Evolutionary conservation across 37 sponge, comb jelly and placozoan species (phyloP), one percentile per base, ranked within the genome.

Genomic region (Ianthella basta): DNA sequence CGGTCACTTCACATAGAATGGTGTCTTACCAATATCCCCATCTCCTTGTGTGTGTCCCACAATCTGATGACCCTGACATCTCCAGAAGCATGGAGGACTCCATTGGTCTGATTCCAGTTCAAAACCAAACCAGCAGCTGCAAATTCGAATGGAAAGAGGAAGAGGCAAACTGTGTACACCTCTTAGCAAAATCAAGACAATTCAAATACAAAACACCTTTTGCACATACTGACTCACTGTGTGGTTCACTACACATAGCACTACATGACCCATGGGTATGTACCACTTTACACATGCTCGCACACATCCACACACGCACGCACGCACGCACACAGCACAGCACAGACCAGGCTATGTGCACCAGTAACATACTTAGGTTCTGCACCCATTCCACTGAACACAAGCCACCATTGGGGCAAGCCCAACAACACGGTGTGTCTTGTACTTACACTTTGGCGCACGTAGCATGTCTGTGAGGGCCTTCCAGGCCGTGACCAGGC

Each of bases 31-130:
- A 88, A 91, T 4, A 88, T 85, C 25, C 86, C 88, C 84, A 93
- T 60, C 84, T 97, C 98, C 70, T 92, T 92, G 80, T 91, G 91
- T 16, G 91, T 89, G 88, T 97, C 98, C 98, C 98, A 97, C 44
- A 97, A 64, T n/a, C 91, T 72, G 33, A 97, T 89, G 82, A 83
- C 80, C 0, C 83, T 65, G 56, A 92, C 95, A 79, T 97, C 91
- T 16, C 96, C 98, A 19, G 92, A 88, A 14, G 94, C 89, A 72
- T 94, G 95, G 63, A 97, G 82, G 0, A 91, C 85, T 35, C 98
- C 91, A 15, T 94, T 89, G 6, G 67, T 24, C 61, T 97, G 95
- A 56, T 97, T 91, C 93, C 94, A 95, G 38, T 89, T 87, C 72
- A 97, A 35, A 30, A 96, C 96, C 94, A 96, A 85, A 16, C 96